These are phyloP conservation scores for Tonatia bakeri DNA, from an alignment of 2,113 vertebrate genomes.

Conservation along the genomic window DNA sequence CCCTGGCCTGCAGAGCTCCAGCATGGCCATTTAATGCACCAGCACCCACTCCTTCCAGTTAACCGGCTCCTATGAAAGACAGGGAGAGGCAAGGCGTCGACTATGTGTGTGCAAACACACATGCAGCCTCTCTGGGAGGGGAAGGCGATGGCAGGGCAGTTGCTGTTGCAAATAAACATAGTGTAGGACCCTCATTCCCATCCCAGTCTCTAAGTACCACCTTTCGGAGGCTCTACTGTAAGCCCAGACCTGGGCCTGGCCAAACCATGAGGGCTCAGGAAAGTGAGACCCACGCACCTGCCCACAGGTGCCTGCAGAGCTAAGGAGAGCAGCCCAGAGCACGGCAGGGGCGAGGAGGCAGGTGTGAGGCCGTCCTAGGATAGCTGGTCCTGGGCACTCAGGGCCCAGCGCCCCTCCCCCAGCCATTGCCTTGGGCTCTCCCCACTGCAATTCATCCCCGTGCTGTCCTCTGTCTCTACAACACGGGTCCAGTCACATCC, in stretches of 20 bases:
- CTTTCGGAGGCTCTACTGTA: not conserved
- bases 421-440: not conserved
- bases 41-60: not conserved
- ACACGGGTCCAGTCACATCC: not conserved
- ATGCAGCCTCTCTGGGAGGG: not conserved
- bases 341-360: not conserved
- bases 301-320: not conserved
- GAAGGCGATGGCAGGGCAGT: too few relatives aligned
- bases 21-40: not conserved
- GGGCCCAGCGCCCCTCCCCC: not conserved
- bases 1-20: rapidly evolving
- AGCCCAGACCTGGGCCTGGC: not conserved
- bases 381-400: not conserved
- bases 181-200: not conserved
- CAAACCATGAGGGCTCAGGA: not conserved
- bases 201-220: not conserved
- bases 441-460: not conserved
- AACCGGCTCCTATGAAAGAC: not conserved
- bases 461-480: not conserved
- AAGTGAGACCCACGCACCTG: not conserved
- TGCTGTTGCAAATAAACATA: not conserved
- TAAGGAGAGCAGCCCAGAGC: not conserved
- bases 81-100: not conserved
- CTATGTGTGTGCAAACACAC: not conserved
- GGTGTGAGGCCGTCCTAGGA: not conserved